Percentiles rank a stretch among this genome's conserved stretches.
These are phyloP conservation scores for Monoplex corrugatus DNA, from an alignment of 2,888 invertebrate genomes.

Conservation along the genomic window DNA sequence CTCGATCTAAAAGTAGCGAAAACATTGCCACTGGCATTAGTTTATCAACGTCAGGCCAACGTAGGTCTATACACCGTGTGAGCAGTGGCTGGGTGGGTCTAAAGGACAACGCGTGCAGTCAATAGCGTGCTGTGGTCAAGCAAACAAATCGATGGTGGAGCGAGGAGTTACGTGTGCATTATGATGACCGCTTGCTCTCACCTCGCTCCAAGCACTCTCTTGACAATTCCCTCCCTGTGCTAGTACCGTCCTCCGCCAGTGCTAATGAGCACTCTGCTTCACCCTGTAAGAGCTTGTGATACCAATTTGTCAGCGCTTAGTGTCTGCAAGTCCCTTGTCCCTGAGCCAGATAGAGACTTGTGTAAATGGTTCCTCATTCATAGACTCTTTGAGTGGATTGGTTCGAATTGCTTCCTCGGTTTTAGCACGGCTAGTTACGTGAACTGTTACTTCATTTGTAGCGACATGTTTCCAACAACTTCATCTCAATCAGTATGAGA, in stretches of 20 bases:
- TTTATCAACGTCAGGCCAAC: not conserved
- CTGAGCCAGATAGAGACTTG: not conserved
- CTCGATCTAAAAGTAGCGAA: too few species aligned
- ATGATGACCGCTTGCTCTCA: not conserved
- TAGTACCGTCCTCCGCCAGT: not conserved
- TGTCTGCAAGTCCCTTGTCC: not conserved
- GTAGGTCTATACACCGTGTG: not conserved
- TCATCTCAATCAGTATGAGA: not conserved
- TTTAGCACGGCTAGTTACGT: not conserved
- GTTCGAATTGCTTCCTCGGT: not conserved
- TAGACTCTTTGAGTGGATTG: not conserved
- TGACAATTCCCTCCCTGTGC: not conserved
- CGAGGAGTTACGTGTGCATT: not conserved
- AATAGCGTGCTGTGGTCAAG: not conserved
- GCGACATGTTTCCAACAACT: not conserved
- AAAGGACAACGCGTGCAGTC: not conserved
- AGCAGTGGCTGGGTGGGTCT: not conserved
- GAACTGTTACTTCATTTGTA: not conserved
- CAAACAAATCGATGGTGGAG: conserved; percentile 1
- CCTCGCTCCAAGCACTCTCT: not conserved
- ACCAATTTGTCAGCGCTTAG: not conserved
- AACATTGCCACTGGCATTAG: not conserved
- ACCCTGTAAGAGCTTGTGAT: not conserved
- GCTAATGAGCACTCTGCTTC: not conserved
- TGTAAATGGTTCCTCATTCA: not conserved